phyloP scores from a whole-genome alignment of 1,140 invertebrate species.

The Paracyclopina nana region DNA sequence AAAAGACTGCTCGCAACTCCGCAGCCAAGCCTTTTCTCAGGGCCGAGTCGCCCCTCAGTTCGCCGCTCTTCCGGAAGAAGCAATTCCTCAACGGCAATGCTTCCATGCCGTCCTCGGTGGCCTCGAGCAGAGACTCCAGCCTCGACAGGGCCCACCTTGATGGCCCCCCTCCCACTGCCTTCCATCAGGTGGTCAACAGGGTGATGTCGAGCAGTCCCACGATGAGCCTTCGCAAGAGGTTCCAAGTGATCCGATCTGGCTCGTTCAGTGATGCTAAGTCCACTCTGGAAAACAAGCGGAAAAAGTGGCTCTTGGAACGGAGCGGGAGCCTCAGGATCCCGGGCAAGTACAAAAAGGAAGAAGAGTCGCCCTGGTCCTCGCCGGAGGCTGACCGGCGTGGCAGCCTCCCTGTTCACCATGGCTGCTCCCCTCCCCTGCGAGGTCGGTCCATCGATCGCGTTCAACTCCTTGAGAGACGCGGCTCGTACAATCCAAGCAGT shows the following conservation, averaged over 20 bases:
- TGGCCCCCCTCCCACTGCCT: not conserved
- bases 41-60: not conserved
- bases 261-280: not conserved
- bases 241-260: not conserved
- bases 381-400: not conserved
- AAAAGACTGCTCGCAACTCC: not conserved
- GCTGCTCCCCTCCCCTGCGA: not conserved
- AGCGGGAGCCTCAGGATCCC: not conserved
- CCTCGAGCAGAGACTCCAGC: not conserved
- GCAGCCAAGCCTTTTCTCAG: no score
- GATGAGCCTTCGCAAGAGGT: not conserved
- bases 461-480: not conserved
- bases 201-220: not conserved
- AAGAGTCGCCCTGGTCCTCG: not conserved
- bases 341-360: no score
- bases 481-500: no score
- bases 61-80: not conserved
- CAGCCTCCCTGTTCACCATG: not conserved
- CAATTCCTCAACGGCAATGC: not conserved
- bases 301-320: not conserved
- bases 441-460: conserved; percentile 1
- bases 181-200: not conserved
- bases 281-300: not conserved
- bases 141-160: not conserved
- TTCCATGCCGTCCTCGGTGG: not conserved